Percentiles rank a stretch among this genome's conserved stretches.
Conservation (phyloP, 92 coral and sea anemone species). For the Phenganax marumi region DNA sequence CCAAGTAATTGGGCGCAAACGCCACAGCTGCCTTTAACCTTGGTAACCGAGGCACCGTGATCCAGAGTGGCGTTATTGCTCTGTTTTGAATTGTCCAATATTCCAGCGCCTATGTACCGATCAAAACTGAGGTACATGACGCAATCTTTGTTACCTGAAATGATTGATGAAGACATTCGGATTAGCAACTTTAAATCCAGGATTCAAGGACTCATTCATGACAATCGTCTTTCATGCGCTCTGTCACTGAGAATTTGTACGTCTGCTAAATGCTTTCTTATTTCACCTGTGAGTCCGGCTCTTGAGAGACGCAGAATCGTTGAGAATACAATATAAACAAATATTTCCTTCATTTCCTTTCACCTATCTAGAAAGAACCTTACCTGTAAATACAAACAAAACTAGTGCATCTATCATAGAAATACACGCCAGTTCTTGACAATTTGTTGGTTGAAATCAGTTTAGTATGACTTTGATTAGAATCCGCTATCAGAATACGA, state of each 20-base stretch:
- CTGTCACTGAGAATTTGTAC: not conserved
- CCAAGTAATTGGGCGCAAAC: slow-evolving; percentile 78
- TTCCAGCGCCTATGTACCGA: slow-evolving; percentile 71
- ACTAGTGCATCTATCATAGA: not conserved
- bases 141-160: slow-evolving; percentile 79
- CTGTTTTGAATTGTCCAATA: slow-evolving; percentile 80
- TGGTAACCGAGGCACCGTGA: slow-evolving; percentile 65
- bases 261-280: not conserved
- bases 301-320: slow-evolving; percentile 10
- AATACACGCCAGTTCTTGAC: not conserved
- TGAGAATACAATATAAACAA: not conserved
- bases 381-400: not conserved
- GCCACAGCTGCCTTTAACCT: slow-evolving; percentile 83
- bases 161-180: not conserved
- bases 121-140: slow-evolving; percentile 84
- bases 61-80: slow-evolving; percentile 80
- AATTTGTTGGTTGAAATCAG: not conserved
- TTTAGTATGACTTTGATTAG: too few species aligned
- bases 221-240: not conserved
- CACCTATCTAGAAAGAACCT: not conserved
- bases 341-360: slow-evolving; percentile 30
- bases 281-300: slow-evolving; percentile 31
- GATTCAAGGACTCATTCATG: not conserved
- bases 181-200: not conserved
- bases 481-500: not conserved